Base-by-base conservation (phyloP, 2,888 invertebrate genomes). In the Melangyna quadrimaculata region DNA sequence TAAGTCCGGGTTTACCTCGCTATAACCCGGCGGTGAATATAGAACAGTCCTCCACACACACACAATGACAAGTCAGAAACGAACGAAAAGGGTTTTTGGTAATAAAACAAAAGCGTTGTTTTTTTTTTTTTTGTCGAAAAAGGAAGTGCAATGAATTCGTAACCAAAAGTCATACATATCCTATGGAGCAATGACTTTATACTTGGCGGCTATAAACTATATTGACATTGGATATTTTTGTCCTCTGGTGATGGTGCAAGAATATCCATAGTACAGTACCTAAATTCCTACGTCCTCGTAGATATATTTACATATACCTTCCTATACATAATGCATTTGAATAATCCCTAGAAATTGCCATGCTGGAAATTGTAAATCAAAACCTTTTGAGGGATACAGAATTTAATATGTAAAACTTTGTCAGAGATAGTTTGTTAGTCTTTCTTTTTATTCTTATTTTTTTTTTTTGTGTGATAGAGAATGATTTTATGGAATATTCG, bases 151-250 rank as follows among this genome's bases (percentile, higher is more conserved):
- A 79, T 79, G 74, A 75, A 84, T 79, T 29, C 71, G 35, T 67
- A 59, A 79, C 73, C 69, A 69, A 79, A 65, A 59, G 59, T 71
- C 73, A 69, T 71, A 89, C 88, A 89, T 90, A 90, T 90, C 89
- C 89, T 88, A 89, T 90, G 88, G 89, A 89, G 90, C 90, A 90
- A 90, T 90, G 90, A 90, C 89, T 90, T 90, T 90, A 91, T 90
- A 90, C 90, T 90, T 90, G 88, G 65, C 43, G 51, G 74, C 43
- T 37, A 74, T 83, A 74, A 83, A 83, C 65, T 32, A 48, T 32
- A 65, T 65, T 65, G 65, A 48, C 22, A 27, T 29, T 65, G 45
- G 43, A 70, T 78, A 82, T 82, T 79, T 48, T 70, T 73, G 78
- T 61, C 55, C 48, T 35, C 43, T 65, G 43, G 8, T 43, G 43